These are phyloP conservation scores for Stenotaenia linearis DNA, from an alignment of 2,888 invertebrate species.

Conservation along the genomic window DNA sequence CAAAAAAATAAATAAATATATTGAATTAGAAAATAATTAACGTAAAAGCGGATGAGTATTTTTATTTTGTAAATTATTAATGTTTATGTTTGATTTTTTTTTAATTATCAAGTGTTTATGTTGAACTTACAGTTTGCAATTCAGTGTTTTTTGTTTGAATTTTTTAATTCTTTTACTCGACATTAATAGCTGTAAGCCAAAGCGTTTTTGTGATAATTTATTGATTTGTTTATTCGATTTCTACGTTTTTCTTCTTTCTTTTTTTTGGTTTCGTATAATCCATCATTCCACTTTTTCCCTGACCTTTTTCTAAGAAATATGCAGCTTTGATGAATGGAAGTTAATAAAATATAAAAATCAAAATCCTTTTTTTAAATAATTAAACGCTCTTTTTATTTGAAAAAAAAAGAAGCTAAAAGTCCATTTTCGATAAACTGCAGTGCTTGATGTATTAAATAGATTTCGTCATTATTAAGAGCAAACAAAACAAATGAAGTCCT, in stretches of 20 bases:
- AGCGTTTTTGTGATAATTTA: constrained; percentile 26
- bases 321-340: background rate
- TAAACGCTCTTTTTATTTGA: background rate
- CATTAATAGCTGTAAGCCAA: constrained; percentile 21
- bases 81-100: constrained; percentile 3
- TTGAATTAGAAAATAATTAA: background rate
- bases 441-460: background rate
- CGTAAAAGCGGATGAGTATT: background rate
- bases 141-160: background rate
- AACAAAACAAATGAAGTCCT: background rate
- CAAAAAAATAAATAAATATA: background rate
- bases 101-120: background rate
- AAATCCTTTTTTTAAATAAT: background rate
- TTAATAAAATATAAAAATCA: background rate
- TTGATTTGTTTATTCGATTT: constrained; percentile 17
- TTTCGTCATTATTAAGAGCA: background rate
- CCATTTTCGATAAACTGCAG: background rate
- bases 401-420: background rate
- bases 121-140: constrained; percentile 16
- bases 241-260: background rate
- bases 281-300: constrained; percentile 19
- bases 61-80: constrained; percentile 2
- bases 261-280: constrained; percentile 3
- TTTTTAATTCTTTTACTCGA: background rate
- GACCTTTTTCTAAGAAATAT: background rate